A percentile compares a stretch with the other conserved stretches of the same genome.
phyloP scores from a whole-genome alignment of 2,113 vertebrate genomes.

The Tragelaphus scriptus region DNA sequence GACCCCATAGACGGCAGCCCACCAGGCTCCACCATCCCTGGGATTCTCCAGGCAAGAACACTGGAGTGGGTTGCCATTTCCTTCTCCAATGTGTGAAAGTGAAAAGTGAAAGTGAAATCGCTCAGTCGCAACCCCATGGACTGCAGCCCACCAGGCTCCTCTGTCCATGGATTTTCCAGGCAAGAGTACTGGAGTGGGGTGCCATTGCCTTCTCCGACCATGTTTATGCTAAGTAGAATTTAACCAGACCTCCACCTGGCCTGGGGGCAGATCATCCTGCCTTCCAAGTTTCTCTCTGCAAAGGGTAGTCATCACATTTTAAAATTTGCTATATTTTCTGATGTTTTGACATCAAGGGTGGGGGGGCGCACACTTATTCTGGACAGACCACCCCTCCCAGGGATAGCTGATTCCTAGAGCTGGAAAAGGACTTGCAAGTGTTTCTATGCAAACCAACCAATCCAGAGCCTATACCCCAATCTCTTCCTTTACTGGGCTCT shows the following conservation, averaged over 20 bases:
- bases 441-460: neutral
- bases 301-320: neutral
- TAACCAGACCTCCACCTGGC: neutral
- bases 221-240: neutral
- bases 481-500: neutral
- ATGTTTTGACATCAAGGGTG: neutral
- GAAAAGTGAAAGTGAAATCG: no score
- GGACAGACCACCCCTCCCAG: neutral
- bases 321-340: neutral
- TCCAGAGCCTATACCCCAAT: neutral
- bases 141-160: no score
- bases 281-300: neutral
- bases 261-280: neutral
- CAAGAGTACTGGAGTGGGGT: no score
- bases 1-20: no score
- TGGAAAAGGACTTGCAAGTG: neutral
- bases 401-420: neutral
- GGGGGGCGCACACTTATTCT: neutral
- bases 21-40: no score
- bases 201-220: no score
- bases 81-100: no score
- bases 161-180: no score
- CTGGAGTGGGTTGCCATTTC: no score
- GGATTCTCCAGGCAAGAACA: no score
- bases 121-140: no score